Conservation (phyloP, 2,797 vertebrate genomes). For the Decapterus maruadsi region DNA sequence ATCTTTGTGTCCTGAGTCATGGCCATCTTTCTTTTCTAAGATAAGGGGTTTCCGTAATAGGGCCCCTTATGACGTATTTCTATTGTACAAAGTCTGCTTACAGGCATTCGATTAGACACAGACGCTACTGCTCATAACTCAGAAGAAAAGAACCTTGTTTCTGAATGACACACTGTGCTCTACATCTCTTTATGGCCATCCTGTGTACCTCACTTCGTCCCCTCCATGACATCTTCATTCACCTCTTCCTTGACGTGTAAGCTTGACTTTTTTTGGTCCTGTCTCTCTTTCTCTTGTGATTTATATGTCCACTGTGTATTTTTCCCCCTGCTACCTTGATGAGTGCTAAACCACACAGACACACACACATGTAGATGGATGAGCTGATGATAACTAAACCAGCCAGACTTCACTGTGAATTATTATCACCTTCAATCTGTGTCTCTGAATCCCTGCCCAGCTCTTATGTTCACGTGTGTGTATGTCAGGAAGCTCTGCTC, state of each 20-base stretch:
- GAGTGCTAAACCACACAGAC: constrained; percentile 43
- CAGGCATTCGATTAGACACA: no score
- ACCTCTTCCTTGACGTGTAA: constrained; percentile 7
- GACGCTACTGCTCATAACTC: no score
- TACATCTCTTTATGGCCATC: background rate
- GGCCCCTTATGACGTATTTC: no score
- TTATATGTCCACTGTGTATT: constrained; percentile 43
- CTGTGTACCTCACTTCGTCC: background rate
- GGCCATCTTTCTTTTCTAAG: no score
- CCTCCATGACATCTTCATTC: constrained; percentile 23
- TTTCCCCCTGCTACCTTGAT: constrained; percentile 45
- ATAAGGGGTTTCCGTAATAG: no score
- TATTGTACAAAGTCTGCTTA: no score
- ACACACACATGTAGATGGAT: constrained; percentile 59
- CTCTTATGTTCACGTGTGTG: constrained; percentile 26
- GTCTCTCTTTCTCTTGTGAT: constrained; percentile 42
- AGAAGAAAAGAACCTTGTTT: background rate
- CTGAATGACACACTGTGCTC: background rate
- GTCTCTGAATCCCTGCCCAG: constrained; percentile 70
- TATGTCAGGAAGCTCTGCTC: constrained; percentile 35
- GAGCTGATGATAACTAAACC: constrained; percentile 66
- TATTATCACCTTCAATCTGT: constrained; percentile 77
- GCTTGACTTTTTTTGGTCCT: constrained; percentile 9
- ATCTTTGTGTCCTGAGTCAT: no score
- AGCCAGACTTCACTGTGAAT: constrained; percentile 77